Evolutionary conservation across 2,888 invertebrate species (phyloP), one percentile per base, ranked within the genome.

Genomic region (Tuberolachnus salignus): DNA sequence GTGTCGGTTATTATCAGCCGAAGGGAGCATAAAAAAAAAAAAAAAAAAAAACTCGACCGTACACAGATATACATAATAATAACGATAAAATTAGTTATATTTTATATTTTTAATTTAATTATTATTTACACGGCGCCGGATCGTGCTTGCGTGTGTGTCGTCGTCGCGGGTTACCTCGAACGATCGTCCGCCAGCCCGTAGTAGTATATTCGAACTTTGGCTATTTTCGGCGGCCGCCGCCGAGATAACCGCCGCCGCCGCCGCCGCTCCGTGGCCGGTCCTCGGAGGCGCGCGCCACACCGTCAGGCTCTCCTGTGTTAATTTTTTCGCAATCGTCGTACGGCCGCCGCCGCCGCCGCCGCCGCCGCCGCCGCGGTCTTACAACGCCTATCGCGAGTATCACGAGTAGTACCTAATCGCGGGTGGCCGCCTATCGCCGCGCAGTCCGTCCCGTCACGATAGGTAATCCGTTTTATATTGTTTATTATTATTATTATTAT

Each of bases 151-250:
- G 2, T 6, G 19, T 0, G 34, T 34, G 34, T 34, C 34, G 34
- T 6, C 34, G 34, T 34, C 3, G 34, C 34, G 34, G 34, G n/a
- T n/a, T n/a, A 34, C 34, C 69, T 57, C n/a, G 71, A n/a, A 16
- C 71, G 46, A n/a, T n/a, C 51, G 51, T 13, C 6, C 67, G 19
- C 19, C 42, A 42, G 44, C 51, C 8, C 23, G 8, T n/a, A n/a
- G n/a, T n/a, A n/a, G n/a, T n/a, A 1, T 21, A 49, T 49, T 51
- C 19, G 21, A 44, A 55, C 23, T 71, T 59, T 71, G 55, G 70
- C 70, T 70, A 70, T 70, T 70, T 70, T 55, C 70, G 70, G 70
- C 70, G 44, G 55, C 9, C 55, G 21, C 3, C 10, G 53, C 14
- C 14, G 70, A 34, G 34, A 71, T 71, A 71, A 49, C 34, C 55